Percentiles rank a stretch among this genome's conserved stretches.
These are phyloP conservation scores for Stenurella melanura DNA, from an alignment of 2,888 invertebrate species.

Conservation along the genomic window DNA sequence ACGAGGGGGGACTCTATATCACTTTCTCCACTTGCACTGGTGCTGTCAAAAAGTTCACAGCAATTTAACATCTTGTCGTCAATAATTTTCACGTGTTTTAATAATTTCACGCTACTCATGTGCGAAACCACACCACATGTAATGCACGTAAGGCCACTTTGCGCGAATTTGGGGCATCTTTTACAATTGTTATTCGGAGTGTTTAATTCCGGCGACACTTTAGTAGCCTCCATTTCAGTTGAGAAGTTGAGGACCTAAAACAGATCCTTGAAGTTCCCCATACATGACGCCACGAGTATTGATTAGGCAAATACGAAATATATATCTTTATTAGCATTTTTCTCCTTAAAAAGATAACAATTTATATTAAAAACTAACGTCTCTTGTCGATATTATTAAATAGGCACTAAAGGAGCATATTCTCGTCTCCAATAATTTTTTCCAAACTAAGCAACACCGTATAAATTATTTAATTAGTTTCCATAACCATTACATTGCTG, in stretches of 20 bases:
- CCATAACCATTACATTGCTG: not conserved
- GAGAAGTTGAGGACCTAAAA: too few species aligned
- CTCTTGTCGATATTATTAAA: too few species aligned
- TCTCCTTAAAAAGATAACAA: too few species aligned
- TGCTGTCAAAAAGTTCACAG: not conserved
- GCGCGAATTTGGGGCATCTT: not conserved
- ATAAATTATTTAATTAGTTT: too few species aligned
- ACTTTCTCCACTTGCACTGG: not conserved
- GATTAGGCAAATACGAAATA: too few species aligned
- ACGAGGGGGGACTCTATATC: not conserved
- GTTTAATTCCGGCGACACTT: not conserved
- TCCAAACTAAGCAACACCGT: too few species aligned
- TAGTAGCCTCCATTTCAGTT: not conserved
- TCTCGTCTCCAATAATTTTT: too few species aligned
- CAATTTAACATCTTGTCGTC: not conserved
- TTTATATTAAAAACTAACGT: too few species aligned
- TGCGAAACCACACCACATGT: not conserved
- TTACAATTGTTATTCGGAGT: not conserved
- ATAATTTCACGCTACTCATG: not conserved
- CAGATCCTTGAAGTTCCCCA: too few species aligned
- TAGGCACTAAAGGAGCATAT: too few species aligned
- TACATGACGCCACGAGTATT: too few species aligned
- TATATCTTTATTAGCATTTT: too few species aligned
- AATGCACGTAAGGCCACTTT: not conserved
- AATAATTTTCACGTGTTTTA: constrained; percentile 28